Evolutionary conservation across 1,140 invertebrate species (phyloP), one percentile per base, ranked within the genome.

Genomic region (Cataglyphis hispanica): DNA sequence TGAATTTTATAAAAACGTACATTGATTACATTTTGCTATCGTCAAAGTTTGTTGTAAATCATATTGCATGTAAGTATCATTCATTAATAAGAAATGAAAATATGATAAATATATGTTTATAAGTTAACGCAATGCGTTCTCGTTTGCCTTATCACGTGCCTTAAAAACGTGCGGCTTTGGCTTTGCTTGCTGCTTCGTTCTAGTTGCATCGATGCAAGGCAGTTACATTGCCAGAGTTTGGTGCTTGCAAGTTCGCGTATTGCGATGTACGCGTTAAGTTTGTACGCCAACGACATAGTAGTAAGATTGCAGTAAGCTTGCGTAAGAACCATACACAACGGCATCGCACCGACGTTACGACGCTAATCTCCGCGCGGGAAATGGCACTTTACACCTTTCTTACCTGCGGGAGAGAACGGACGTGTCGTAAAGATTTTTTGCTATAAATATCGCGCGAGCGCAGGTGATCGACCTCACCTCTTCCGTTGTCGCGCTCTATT

Each of bases 401-500:
- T 16, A 50, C 46, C 46, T 50, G 46, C 16, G 66, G 31, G 66
- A 53, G 22, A 27, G 53, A n/a, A 58, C 66, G 37, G 13, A 37
- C 13, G 43, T 69, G 63, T 69, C 63, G 60, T 72, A 72, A 83
- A 83, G 78, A 83, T 46, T 83, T 83, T 72, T 72, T 46, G 40
- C 67, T 83, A 83, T 83, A 83, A 83, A 83, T 83, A 83, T 61
- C 67, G 27, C 67, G 37, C 63, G 34, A 83, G 53, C 34, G 64
- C 13, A n/a, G 78, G 78, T 83, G 34, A 31, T 63, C 53, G 78
- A 83, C 67, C 78, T 43, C 66, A 53, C 8, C 64, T 40, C 78
- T 81, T 81, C 77, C 67, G 53, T 72, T 58, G 78, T 81, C 53
- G 66, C 25, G 53, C 19, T 83, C 53, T 83, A 83, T 83, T 83